Conservation (phyloP, 2,797 vertebrate genomes). For the Fratercula arctica region DNA sequence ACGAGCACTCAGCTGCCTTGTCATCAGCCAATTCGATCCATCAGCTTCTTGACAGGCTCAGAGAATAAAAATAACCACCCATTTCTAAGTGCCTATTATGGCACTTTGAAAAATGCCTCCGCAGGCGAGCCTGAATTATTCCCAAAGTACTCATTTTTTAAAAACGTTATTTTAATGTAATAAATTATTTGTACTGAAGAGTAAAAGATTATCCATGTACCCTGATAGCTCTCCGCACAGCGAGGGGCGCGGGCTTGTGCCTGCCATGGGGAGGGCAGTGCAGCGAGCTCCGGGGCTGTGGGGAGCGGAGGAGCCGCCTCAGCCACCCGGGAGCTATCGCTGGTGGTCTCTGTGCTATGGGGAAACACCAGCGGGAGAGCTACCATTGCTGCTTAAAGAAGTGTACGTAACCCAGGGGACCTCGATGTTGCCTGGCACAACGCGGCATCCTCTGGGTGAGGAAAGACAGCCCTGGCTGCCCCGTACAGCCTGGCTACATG, state of each 20-base stretch:
- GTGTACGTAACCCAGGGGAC: rapidly evolving
- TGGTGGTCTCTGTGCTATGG: neutral
- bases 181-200: conserved; percentile 69
- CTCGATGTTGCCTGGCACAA: rapidly evolving
- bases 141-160: conserved; percentile 68
- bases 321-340: neutral
- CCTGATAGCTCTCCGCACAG: conserved; percentile 43
- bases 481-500: rapidly evolving
- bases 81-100: conserved; percentile 75
- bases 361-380: neutral
- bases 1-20: conserved; percentile 65
- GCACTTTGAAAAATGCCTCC: conserved; percentile 74
- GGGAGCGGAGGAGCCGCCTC: neutral
- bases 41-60: conserved; percentile 69
- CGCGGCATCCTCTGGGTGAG: neutral
- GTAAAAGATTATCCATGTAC: conserved; percentile 60
- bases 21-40: conserved; percentile 74
- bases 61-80: conserved; percentile 73
- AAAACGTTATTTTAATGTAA: conserved; percentile 70
- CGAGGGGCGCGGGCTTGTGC: neutral
- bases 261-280: neutral
- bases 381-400: neutral
- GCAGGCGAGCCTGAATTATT: conserved; percentile 68
- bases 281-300: neutral
- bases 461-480: neutral